Conservation (phyloP, 2,797 vertebrate species). For the Sebastes minor region DNA sequence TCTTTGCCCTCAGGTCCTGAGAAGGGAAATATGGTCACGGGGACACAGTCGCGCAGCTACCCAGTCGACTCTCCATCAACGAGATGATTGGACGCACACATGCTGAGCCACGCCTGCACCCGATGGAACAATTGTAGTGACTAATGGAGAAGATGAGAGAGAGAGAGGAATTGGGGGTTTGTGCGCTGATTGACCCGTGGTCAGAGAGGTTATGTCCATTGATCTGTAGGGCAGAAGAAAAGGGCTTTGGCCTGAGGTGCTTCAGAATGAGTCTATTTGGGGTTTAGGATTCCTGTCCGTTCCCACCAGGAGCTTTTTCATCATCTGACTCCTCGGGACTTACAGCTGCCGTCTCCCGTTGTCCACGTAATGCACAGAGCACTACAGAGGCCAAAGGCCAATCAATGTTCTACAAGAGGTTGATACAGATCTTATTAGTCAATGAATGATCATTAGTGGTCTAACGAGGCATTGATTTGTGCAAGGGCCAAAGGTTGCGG, state of each 20-base stretch:
- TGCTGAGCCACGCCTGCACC: conserved; percentile 67
- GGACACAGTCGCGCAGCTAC: conserved; percentile 45
- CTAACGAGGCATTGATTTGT: conserved; percentile 83
- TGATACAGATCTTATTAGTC: conserved; percentile 85
- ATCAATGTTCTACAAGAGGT: conserved; percentile 77
- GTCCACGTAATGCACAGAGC: conserved; percentile 57
- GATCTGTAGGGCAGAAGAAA: conserved; percentile 70
- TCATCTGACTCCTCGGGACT: conserved; percentile 80
- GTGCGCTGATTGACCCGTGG: conserved; percentile 76
- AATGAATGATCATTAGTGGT: conserved; percentile 83
- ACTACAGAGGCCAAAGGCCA: conserved; percentile 76
- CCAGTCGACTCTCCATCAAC: conserved; percentile 68
- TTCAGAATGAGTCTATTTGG: conserved; percentile 80
- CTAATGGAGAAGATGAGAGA: conserved; percentile 71
- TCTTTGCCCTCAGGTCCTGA: conserved; percentile 70
- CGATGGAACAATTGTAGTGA: conserved; percentile 69
- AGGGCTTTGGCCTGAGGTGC: conserved; percentile 73
- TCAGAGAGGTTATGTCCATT: conserved; percentile 77
- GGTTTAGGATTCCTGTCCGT: conserved; percentile 70
- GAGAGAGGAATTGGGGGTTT: conserved; percentile 46
- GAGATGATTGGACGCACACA: conserved; percentile 72
- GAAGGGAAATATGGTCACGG: conserved; percentile 62
- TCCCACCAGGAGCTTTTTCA: conserved; percentile 76
- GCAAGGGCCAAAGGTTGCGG: conserved; percentile 73
- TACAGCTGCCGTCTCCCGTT: conserved; percentile 77